These are phyloP conservation scores for Pachyramphus minor DNA, from an alignment of 2,113 vertebrate genomes.

Conservation along the genomic window DNA sequence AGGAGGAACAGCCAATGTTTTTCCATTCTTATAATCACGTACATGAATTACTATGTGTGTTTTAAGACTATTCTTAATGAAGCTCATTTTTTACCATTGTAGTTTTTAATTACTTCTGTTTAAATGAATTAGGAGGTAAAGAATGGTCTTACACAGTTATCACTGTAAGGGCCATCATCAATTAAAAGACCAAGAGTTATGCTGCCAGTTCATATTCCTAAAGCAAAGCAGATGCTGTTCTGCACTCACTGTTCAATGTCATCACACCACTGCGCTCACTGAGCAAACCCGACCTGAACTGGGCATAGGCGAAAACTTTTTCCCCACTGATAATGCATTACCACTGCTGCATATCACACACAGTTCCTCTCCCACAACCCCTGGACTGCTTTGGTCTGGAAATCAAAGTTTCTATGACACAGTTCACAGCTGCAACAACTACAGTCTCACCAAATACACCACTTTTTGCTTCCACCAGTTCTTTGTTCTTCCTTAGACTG, in stretches of 20 bases:
- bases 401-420: background rate
- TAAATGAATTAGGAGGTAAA: background rate
- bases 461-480: background rate
- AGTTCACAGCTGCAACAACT: background rate
- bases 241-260: background rate
- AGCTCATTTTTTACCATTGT: background rate
- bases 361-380: background rate
- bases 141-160: rapidly evolving
- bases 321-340: background rate
- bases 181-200: background rate
- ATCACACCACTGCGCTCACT: background rate
- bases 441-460: background rate
- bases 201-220: background rate
- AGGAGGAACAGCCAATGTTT: background rate
- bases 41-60: rapidly evolving
- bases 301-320: background rate
- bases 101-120: background rate
- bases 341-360: background rate
- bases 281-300: background rate
- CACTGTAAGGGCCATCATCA: rapidly evolving
- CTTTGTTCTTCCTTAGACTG: background rate
- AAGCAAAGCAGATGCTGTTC: background rate
- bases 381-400: background rate
- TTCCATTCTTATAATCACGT: background rate
- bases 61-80: background rate